phyloP scores from a whole-genome alignment of 2,797 vertebrate species.

The Megalops cyprinoides region DNA sequence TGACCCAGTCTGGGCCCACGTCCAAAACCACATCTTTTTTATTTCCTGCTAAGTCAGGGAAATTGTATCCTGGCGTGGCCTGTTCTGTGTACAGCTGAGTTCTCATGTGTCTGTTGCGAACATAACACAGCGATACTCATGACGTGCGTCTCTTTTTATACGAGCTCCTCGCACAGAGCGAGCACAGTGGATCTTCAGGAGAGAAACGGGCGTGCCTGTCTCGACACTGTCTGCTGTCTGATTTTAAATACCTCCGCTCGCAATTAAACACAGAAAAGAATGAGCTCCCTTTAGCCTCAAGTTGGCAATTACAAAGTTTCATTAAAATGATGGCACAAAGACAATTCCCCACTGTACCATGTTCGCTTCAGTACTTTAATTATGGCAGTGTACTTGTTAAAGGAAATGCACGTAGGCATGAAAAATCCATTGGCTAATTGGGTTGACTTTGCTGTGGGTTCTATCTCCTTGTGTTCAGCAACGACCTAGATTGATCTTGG shows the following conservation, averaged over 20 bases:
- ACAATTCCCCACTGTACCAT: not conserved
- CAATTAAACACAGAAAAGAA: not conserved
- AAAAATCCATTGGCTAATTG: not conserved
- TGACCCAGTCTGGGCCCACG: not conserved
- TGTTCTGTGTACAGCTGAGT: not conserved
- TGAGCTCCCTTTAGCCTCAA: not conserved
- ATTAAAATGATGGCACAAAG: not conserved
- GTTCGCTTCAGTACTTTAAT: too few relatives aligned
- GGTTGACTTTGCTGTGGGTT: not conserved
- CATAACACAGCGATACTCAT: not conserved
- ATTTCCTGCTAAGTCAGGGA: not conserved
- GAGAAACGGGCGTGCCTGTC: not conserved
- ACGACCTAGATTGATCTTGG: not conserved
- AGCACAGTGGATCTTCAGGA: not conserved
- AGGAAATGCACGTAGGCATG: not conserved
- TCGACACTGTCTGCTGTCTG: not conserved
- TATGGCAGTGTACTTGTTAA: too few relatives aligned
- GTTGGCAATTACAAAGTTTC: not conserved
- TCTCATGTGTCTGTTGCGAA: not conserved
- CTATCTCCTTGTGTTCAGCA: not conserved
- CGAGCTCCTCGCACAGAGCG: not conserved
- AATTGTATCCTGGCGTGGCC: not conserved
- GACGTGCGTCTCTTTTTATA: not conserved
- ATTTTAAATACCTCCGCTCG: not conserved
- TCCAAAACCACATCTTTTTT: not conserved